These are phyloP conservation scores for Meiosimyza decipiens DNA, from an alignment of 2,888 invertebrate genomes.

Conservation along the genomic window DNA sequence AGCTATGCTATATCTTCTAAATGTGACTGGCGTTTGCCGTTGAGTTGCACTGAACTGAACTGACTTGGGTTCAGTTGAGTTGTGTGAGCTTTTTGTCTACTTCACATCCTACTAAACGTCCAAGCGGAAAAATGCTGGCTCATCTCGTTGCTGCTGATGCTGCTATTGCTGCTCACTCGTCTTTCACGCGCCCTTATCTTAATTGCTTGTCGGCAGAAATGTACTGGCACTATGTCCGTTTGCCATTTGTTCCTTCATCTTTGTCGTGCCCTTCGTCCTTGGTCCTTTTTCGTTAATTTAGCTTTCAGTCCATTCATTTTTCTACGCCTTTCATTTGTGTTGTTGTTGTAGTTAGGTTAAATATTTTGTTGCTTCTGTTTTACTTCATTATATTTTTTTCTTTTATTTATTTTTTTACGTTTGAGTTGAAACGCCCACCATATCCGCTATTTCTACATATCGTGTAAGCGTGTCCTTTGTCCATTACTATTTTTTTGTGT, in stretches of 20 bases:
- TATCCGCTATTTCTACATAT: not conserved
- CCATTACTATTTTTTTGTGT: not conserved
- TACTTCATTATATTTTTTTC: not conserved
- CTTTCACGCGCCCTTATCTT: conserved; percentile 31
- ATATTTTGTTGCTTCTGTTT: not conserved
- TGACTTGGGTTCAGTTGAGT: no score
- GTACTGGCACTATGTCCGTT: conserved; percentile 13
- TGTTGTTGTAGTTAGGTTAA: not conserved
- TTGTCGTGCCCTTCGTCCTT: not conserved
- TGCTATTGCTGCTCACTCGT: conserved; percentile 6
- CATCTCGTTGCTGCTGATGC: conserved; percentile 12
- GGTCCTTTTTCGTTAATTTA: not conserved
- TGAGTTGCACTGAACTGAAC: not conserved
- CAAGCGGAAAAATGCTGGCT: conserved; percentile 26
- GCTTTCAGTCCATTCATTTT: not conserved
- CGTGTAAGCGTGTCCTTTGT: conserved; percentile 14
- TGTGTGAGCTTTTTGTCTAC: no score
- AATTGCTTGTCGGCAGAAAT: conserved; percentile 33
- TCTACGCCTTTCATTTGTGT: not conserved
- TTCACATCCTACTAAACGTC: not conserved
- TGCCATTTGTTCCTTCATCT: not conserved
- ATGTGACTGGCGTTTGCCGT: not conserved
- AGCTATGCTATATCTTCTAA: conserved; percentile 29
- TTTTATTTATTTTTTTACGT: no score
- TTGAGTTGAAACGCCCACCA: not conserved